Conservation (phyloP, 2,888 invertebrate species). For the Philaethria dido region DNA sequence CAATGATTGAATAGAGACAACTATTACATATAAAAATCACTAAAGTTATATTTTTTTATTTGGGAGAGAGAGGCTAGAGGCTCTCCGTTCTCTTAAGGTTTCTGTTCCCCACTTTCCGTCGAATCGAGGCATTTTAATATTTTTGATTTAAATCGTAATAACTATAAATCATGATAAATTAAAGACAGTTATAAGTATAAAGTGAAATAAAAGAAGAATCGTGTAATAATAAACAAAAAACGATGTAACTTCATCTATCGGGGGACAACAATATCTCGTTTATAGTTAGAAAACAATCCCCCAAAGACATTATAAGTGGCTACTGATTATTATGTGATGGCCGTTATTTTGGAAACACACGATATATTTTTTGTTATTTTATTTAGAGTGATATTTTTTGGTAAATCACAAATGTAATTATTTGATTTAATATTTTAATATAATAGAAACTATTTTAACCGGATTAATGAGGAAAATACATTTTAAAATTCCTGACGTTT, state of each 20-base stretch:
- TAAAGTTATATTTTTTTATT: too few species aligned
- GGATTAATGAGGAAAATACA: too few species aligned
- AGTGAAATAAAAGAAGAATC: constrained; percentile 27
- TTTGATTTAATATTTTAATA: too few species aligned
- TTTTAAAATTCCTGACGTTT: too few species aligned
- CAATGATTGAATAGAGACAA: too few species aligned
- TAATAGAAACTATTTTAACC: too few species aligned
- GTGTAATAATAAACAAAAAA: constrained; percentile 65
- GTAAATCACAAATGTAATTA: too few species aligned
- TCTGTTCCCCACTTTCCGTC: too few species aligned
- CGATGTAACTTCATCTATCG: constrained; percentile 56
- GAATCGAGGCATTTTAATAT: neutral
- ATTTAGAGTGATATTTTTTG: neutral
- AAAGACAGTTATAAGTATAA: constrained; percentile 29
- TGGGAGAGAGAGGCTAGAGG: too few species aligned
- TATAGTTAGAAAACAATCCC: constrained; percentile 72
- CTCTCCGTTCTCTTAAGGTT: too few species aligned
- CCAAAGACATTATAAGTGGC: constrained; percentile 72
- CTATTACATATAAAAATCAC: too few species aligned
- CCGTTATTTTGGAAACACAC: constrained; percentile 52
- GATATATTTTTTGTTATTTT: neutral
- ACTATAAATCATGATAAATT: constrained; percentile 28
- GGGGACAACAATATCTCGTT: constrained; percentile 68
- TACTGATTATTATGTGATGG: constrained; percentile 79
- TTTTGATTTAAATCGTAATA: neutral